phyloP scores from a whole-genome alignment of 2,888 invertebrate genomes.

The Meandrusa payeni region DNA sequence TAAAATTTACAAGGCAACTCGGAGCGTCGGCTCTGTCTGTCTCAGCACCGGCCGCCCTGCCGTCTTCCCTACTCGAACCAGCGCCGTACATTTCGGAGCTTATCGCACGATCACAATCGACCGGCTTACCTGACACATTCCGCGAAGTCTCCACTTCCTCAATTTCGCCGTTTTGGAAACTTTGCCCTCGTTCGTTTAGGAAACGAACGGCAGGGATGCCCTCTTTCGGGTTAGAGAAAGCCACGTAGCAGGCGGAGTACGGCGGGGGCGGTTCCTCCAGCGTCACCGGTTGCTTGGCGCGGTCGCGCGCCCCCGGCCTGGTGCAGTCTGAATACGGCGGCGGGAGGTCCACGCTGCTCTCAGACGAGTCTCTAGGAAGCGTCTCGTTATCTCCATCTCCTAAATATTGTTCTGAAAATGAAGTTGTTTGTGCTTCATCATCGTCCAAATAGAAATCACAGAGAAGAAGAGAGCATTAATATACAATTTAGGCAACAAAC shows the following conservation, averaged over 20 bases:
- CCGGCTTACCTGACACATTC: not conserved
- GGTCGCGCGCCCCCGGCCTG: conserved; percentile 7
- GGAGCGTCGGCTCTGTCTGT: not conserved
- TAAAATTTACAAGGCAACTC: conserved; percentile 2
- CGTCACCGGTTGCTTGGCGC: conserved; percentile 12
- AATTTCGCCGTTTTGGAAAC: conserved; percentile 16
- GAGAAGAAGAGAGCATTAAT: too few species aligned
- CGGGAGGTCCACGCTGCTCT: conserved; percentile 40
- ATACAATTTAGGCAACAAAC: too few species aligned
- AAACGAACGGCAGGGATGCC: conserved; percentile 44
- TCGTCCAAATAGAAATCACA: not conserved
- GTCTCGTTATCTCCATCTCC: conserved; percentile 23
- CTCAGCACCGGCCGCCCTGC: too few species aligned
- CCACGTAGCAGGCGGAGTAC: conserved; percentile 54
- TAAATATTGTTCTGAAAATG: conserved; percentile 34
- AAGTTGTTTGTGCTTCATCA: not conserved
- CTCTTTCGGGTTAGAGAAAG: conserved; percentile 43
- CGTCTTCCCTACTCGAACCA: too few species aligned
- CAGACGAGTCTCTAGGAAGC: conserved; percentile 22
- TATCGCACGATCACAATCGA: conserved; percentile 6
- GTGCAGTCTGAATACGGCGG: conserved; percentile 57
- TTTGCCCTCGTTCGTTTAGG: conserved; percentile 32
- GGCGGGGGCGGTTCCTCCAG: conserved; percentile 60
- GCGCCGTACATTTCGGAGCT: too few species aligned
- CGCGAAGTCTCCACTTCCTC: not conserved